Evolutionary conservation across 2,113 vertebrate genomes (phyloP).

Genomic region (Sylvicapra grimmia): DNA sequence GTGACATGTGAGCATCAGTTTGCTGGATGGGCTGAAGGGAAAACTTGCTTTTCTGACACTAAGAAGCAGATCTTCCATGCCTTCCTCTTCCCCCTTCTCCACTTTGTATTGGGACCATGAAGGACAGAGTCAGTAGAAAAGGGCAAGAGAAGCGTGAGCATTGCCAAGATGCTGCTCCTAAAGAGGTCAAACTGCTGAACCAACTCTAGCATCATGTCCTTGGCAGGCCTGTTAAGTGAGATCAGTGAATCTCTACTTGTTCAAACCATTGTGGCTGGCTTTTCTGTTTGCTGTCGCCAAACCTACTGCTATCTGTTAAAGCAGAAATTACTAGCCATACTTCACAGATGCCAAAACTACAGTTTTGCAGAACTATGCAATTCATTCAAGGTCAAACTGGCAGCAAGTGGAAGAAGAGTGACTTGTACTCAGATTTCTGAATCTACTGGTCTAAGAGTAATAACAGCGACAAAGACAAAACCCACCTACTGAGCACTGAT

Average conservation of each 20-base stretch:
- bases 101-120: not conserved
- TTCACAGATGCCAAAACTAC: not conserved
- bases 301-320: not conserved
- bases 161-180: not conserved
- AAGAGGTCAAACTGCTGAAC: rapidly evolving
- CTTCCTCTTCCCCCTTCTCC: not conserved
- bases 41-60: not conserved
- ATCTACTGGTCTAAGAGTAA: not conserved
- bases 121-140: not conserved
- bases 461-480: not conserved
- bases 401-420: not conserved
- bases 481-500: rapidly evolving
- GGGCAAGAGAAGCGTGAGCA: not conserved
- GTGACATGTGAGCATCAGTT: not conserved
- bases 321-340: not conserved
- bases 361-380: not conserved
- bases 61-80: not conserved
- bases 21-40: not conserved
- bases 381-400: not conserved
- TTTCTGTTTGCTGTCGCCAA: not conserved
- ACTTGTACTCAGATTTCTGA: not conserved
- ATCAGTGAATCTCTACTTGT: not conserved
- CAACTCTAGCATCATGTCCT: not conserved
- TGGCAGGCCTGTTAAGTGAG: not conserved
- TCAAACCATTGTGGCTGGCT: not conserved